Conservation (phyloP, 2,888 invertebrate genomes). For the Microplitis deprimator region DNA sequence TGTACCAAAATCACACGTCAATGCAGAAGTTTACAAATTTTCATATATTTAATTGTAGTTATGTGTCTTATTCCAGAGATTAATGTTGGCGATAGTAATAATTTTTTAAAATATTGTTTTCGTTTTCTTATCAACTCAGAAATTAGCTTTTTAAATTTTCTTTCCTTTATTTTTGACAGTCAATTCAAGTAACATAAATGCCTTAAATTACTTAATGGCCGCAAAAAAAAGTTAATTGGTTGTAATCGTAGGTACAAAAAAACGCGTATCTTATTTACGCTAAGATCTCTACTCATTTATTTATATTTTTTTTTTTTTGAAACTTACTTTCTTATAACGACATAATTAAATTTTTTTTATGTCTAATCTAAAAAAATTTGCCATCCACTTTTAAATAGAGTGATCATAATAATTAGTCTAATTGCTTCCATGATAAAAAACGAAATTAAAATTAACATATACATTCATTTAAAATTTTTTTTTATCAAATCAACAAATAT, state of each 20-base stretch:
- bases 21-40: too few species aligned
- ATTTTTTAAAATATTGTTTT: too few species aligned
- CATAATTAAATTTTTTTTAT: background rate
- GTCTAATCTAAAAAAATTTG: background rate
- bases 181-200: background rate
- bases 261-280: background rate
- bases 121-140: too few species aligned
- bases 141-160: too few species aligned
- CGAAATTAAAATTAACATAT: background rate
- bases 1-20: too few species aligned
- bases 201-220: background rate
- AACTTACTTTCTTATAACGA: background rate
- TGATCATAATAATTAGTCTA: background rate
- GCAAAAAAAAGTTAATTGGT: background rate
- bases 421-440: background rate
- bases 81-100: too few species aligned
- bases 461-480: background rate
- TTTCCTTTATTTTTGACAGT: background rate
- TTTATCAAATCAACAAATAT: constrained; percentile 25
- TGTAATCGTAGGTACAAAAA: background rate
- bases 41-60: too few species aligned
- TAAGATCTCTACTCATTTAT: background rate
- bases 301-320: background rate
- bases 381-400: background rate
- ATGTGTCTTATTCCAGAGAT: too few species aligned